phyloP scores from a whole-genome alignment of 2,888 invertebrate species.

The Mantis religiosa region DNA sequence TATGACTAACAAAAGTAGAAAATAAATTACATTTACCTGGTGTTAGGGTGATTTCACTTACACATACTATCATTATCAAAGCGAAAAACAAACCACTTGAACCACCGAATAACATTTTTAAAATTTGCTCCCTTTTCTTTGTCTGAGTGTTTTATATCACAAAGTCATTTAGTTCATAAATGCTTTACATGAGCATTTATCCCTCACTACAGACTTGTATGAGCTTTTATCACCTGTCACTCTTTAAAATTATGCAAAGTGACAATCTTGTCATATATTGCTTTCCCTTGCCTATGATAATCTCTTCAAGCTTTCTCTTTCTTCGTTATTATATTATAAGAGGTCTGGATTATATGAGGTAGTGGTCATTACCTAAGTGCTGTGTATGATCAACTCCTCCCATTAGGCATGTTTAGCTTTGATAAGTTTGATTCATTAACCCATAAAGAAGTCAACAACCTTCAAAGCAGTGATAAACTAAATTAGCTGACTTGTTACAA shows the following conservation, averaged over 20 bases:
- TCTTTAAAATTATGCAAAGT: background rate
- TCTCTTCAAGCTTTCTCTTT: background rate
- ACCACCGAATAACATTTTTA: background rate
- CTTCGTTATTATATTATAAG: background rate
- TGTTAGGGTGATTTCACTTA: background rate
- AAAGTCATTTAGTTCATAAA: background rate
- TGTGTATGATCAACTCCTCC: background rate
- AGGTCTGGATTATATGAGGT: background rate
- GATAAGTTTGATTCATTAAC: background rate
- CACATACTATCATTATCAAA: background rate
- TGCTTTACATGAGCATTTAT: background rate
- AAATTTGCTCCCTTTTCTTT: background rate
- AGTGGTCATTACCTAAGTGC: background rate
- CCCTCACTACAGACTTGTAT: background rate
- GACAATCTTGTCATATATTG: background rate
- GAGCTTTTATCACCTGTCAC: background rate
- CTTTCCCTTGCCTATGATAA: slow-evolving; percentile 3
- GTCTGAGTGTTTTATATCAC: background rate
- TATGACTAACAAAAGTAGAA: background rate
- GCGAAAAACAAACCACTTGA: background rate
- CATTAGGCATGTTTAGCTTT: background rate
- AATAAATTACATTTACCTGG: background rate
- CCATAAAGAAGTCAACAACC: background rate
- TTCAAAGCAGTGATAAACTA: background rate
- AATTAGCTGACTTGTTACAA: background rate